phyloP scores from a whole-genome alignment of 1,140 invertebrate species.

The Formica selysi region DNA sequence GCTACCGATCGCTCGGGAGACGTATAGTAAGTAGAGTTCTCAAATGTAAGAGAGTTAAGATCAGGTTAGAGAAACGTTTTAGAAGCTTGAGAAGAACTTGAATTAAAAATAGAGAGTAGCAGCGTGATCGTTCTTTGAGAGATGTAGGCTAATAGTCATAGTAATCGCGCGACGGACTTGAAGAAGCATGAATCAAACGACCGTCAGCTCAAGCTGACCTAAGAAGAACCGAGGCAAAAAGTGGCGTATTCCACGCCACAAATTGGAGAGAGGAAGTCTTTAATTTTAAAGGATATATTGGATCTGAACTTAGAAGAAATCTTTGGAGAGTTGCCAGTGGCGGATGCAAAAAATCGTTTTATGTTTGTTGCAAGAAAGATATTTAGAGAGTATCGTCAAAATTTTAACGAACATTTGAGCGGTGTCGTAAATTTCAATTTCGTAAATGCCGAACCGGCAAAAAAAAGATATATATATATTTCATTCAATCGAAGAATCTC shows the following conservation, averaged over 20 bases:
- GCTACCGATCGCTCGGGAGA: neutral
- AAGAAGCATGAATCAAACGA: constrained; percentile 51
- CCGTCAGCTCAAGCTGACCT: constrained; percentile 21
- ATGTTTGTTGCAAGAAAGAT: constrained; percentile 24
- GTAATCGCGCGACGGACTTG: constrained; percentile 27
- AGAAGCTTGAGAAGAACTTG: constrained; percentile 19
- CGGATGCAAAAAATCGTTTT: constrained; percentile 24
- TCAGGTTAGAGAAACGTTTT: constrained; percentile 12
- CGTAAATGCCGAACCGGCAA: constrained; percentile 18
- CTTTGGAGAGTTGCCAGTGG: constrained; percentile 12
- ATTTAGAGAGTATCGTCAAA: constrained; percentile 14
- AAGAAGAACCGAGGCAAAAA: constrained; percentile 42
- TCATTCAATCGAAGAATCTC: neutral
- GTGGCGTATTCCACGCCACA: neutral
- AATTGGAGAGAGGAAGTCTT: constrained; percentile 21
- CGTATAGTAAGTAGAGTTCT: constrained; percentile 17
- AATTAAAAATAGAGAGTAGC: constrained; percentile 55
- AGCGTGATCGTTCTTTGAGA: constrained; percentile 29
- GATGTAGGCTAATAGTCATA: constrained; percentile 31
- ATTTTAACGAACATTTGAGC: neutral
- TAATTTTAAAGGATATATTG: constrained; percentile 25
- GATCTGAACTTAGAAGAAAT: constrained; percentile 14
- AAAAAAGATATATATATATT: neutral
- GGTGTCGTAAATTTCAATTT: neutral
- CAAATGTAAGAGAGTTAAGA: constrained; percentile 10